These are phyloP conservation scores for Centropus unirufus DNA, from an alignment of 2,113 vertebrate species.

Conservation along the genomic window DNA sequence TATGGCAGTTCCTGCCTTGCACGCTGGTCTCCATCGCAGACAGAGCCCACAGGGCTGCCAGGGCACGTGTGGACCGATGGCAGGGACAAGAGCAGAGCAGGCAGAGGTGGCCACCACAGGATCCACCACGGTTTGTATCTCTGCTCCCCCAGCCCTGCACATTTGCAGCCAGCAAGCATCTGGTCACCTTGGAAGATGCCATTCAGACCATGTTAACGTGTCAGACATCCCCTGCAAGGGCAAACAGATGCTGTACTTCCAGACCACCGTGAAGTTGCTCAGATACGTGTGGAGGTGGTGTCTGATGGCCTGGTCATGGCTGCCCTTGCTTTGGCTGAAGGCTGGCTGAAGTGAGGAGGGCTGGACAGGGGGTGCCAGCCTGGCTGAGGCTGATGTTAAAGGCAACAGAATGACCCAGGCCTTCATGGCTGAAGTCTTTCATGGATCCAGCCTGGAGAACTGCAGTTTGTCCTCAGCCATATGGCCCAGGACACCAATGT, in stretches of 20 bases:
- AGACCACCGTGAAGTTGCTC: background rate
- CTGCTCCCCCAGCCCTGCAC: background rate
- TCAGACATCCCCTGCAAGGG: background rate
- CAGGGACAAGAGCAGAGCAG: background rate
- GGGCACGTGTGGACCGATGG: accelerated
- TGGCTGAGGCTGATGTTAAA: background rate
- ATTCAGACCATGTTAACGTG: accelerated
- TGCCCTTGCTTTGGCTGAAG: background rate
- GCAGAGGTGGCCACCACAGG: background rate
- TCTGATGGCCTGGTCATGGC: background rate
- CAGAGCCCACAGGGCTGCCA: background rate
- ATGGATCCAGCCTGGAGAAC: background rate
- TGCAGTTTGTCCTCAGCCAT: background rate
- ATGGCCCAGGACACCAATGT: background rate
- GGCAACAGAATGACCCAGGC: background rate
- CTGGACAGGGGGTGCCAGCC: background rate
- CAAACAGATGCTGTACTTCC: background rate
- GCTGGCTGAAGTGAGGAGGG: background rate
- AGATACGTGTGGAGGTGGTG: accelerated
- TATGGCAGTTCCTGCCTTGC: background rate
- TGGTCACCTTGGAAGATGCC: background rate
- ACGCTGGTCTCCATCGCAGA: background rate
- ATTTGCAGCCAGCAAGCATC: background rate
- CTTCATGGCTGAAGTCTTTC: background rate
- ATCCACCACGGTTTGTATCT: accelerated